These are phyloP conservation scores for Scrobipalpa costella DNA, from an alignment of 2,888 invertebrate species.

Conservation along the genomic window DNA sequence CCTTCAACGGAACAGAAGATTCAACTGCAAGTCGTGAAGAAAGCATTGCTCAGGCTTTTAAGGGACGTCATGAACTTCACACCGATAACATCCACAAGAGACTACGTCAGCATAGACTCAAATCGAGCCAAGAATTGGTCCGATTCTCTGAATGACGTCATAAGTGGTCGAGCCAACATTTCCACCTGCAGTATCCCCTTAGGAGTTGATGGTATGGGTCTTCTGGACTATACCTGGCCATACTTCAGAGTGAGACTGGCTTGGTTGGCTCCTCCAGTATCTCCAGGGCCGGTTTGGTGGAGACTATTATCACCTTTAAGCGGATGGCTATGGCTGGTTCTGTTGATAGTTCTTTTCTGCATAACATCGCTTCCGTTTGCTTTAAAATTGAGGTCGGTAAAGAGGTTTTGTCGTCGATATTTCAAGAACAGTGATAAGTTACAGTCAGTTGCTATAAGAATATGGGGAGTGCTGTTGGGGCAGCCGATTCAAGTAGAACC, in stretches of 20 bases:
- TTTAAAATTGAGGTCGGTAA: constrained; percentile 48
- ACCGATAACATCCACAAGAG: constrained; percentile 53
- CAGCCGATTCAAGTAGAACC: constrained; percentile 59
- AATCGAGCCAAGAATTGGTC: constrained; percentile 62
- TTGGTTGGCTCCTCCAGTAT: constrained; percentile 62
- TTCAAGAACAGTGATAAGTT: constrained; percentile 54
- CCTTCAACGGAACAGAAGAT: constrained; percentile 55
- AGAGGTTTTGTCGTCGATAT: constrained; percentile 49
- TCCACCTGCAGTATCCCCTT: constrained; percentile 61
- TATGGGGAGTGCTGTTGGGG: constrained; percentile 63
- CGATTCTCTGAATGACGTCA: constrained; percentile 60
- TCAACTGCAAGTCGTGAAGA: constrained; percentile 58
- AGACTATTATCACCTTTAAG: constrained; percentile 60
- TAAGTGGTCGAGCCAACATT: constrained; percentile 57
- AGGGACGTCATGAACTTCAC: constrained; percentile 62
- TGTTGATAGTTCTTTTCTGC: constrained; percentile 51
- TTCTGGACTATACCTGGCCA: constrained; percentile 58
- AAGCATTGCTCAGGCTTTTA: constrained; percentile 50
- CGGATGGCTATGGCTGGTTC: constrained; percentile 60
- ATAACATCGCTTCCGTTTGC: constrained; percentile 55
- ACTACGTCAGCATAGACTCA: constrained; percentile 62
- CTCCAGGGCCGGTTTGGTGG: constrained; percentile 57
- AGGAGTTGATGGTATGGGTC: constrained; percentile 52
- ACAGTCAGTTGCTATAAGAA: constrained; percentile 52
- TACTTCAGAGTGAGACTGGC: constrained; percentile 61